Evolutionary conservation across 2,888 invertebrate species (phyloP).

Genomic region (Mantis religiosa): DNA sequence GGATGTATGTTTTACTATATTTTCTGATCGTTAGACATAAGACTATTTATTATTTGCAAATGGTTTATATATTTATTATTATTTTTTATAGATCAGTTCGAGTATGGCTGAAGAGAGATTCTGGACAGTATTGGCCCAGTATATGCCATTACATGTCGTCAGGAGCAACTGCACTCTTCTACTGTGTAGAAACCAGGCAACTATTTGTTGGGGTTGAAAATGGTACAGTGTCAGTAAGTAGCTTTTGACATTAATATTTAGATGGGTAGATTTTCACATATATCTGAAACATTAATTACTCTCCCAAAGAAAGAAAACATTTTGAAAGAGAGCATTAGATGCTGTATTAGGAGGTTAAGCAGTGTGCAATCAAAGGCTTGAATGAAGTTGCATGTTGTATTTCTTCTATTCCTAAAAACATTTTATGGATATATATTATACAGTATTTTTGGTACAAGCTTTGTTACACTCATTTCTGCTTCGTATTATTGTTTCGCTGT

Average conservation of each 20-base stretch:
- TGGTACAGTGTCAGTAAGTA: constrained; percentile 68
- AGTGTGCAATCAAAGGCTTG: too few relatives aligned
- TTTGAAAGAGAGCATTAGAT: too few relatives aligned
- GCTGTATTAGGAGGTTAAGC: too few relatives aligned
- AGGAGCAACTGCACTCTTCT: constrained; percentile 85
- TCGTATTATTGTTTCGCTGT: too few relatives aligned
- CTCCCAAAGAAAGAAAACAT: too few relatives aligned
- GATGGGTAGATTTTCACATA: too few relatives aligned
- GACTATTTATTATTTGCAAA: neutral
- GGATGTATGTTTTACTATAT: neutral
- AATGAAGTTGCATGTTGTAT: too few relatives aligned
- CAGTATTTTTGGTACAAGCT: too few relatives aligned
- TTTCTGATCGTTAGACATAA: neutral
- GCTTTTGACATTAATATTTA: neutral
- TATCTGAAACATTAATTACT: too few relatives aligned
- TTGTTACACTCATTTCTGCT: too few relatives aligned
- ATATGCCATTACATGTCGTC: constrained; percentile 95
- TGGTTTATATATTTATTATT: neutral
- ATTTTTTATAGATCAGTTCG: constrained; percentile 73
- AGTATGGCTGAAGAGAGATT: constrained; percentile 95
- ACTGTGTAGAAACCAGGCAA: constrained; percentile 80
- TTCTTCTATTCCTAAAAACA: too few relatives aligned
- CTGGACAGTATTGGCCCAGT: constrained; percentile 98
- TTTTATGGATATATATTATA: too few relatives aligned
- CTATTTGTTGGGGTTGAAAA: constrained; percentile 95